These are phyloP conservation scores for Diachasmimorpha longicaudata DNA, from an alignment of 1,140 invertebrate species.

Conservation along the genomic window DNA sequence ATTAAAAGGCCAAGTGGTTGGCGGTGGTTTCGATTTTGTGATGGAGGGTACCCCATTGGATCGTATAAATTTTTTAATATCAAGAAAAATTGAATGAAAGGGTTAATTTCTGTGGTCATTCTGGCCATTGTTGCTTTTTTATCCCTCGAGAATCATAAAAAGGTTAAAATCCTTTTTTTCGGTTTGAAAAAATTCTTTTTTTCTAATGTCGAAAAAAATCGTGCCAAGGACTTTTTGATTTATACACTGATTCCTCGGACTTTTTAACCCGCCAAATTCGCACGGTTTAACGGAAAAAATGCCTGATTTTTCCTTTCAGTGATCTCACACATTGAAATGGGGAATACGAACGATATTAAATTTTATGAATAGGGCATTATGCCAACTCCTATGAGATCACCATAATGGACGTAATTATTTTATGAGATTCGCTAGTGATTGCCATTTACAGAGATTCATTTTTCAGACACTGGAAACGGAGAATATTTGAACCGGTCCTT, in stretches of 20 bases:
- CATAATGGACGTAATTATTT: no score
- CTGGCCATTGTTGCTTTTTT: not conserved
- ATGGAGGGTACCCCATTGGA: slow-evolving; percentile 10
- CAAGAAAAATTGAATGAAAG: slow-evolving; percentile 7
- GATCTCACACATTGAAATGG: no score
- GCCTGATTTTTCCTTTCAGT: no score
- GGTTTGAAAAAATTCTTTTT: not conserved
- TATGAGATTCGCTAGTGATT: no score
- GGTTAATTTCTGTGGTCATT: slow-evolving; percentile 14
- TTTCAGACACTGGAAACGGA: not conserved
- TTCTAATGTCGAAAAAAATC: not conserved
- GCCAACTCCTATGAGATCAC: no score
- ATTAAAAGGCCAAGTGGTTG: slow-evolving; percentile 6
- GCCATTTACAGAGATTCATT: no score
- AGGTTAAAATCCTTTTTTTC: slow-evolving; percentile 18
- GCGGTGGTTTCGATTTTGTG: slow-evolving; percentile 12
- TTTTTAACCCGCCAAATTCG: not conserved
- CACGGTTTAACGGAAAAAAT: not conserved
- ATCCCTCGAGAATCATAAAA: not conserved
- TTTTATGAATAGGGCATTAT: no score
- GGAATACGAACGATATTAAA: no score
- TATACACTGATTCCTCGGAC: not conserved
- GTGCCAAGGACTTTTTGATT: slow-evolving; percentile 2
- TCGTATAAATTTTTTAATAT: slow-evolving; percentile 21
- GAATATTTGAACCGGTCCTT: not conserved